Evolutionary conservation across 2,888 invertebrate genomes (phyloP).

Genomic region (Pandemis heparana): DNA sequence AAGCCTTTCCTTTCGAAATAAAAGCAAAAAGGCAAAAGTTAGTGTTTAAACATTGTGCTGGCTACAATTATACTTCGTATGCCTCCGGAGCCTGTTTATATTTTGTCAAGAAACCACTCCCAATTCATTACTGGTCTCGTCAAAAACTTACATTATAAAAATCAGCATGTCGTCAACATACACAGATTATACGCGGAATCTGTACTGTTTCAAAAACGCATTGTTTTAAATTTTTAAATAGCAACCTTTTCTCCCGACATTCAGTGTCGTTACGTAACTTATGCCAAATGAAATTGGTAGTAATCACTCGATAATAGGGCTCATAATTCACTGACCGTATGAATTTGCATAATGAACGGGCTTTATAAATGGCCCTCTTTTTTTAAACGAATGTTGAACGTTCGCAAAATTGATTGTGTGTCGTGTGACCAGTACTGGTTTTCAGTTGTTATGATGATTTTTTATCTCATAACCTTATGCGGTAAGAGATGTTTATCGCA

Average conservation of each 20-base stretch:
- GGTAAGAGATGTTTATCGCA: slow-evolving; percentile 8
- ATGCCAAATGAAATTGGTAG: slow-evolving; percentile 55
- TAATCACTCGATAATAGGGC: slow-evolving; percentile 52
- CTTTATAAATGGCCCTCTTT: slow-evolving; percentile 60
- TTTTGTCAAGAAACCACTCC: background rate
- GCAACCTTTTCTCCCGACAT: slow-evolving; percentile 43
- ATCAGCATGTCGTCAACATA: slow-evolving; percentile 24
- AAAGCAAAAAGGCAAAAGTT: background rate
- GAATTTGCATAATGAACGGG: slow-evolving; percentile 66
- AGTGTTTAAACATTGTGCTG: background rate
- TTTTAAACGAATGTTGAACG: slow-evolving; percentile 51
- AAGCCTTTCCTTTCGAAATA: background rate
- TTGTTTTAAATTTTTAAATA: slow-evolving; percentile 49
- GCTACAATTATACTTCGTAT: background rate
- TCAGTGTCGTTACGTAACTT: slow-evolving; percentile 27
- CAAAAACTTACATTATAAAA: slow-evolving; percentile 15
- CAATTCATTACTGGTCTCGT: background rate
- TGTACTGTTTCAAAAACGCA: slow-evolving; percentile 46
- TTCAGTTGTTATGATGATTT: slow-evolving; percentile 43
- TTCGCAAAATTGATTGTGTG: slow-evolving; percentile 55
- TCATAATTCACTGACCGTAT: slow-evolving; percentile 57
- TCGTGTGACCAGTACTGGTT: slow-evolving; percentile 48
- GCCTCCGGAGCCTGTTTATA: too few species aligned
- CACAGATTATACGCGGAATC: slow-evolving; percentile 29
- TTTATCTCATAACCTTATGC: slow-evolving; percentile 6